Evolutionary conservation across 2,888 invertebrate species (phyloP), one percentile per base, ranked within the genome.

Genomic region (Philereme vetulata): DNA sequence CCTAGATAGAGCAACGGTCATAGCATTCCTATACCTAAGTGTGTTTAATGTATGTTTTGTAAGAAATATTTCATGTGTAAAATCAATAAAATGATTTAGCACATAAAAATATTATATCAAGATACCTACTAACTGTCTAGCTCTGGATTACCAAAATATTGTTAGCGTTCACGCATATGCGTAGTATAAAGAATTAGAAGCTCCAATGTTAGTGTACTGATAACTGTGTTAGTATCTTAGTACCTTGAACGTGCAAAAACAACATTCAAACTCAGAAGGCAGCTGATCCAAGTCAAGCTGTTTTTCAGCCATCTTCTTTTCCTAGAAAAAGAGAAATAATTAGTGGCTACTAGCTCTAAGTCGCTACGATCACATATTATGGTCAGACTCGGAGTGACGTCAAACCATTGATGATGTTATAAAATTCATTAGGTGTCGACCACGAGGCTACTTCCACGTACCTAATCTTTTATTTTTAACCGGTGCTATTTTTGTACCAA

Each of bases 191-290:
- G 3, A 35, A 10, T 5, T 10, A 48, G 10, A 10, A 34, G 35
- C 48, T 33, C 9, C 33, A 8, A 45, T 42, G 43, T 55, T n/a
- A 33, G 50, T 54, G n/a, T 55, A 36, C 48, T 52, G 51, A 89
- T 90, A 90, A n/a, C 48, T 32, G 47, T 51, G 51, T 90, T 90
- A 90, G 84, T 84, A 73, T 80, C 78, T 90, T 90, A 91, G 89
- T 96, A 97, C 97, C 97, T 97, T 97, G 90, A 96, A 95, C 93
- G 96, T 97, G 95, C 97, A 97, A 96, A 97, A 97, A 95, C 97
- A 97, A 96, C 97, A 97, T 95, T 97, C 97, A 95, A 97, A 97
- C 94, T 97, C 97, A 94, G 96, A 97, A 93, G 97, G 97, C 93
- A 97, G 94, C 94, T 97, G 97, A 94, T 97, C 96, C 93, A 95